Base-by-base conservation (phyloP, 30 jellyfish, hydroid and myxozoan genomes). In the Clytia hemisphaerica region DNA sequence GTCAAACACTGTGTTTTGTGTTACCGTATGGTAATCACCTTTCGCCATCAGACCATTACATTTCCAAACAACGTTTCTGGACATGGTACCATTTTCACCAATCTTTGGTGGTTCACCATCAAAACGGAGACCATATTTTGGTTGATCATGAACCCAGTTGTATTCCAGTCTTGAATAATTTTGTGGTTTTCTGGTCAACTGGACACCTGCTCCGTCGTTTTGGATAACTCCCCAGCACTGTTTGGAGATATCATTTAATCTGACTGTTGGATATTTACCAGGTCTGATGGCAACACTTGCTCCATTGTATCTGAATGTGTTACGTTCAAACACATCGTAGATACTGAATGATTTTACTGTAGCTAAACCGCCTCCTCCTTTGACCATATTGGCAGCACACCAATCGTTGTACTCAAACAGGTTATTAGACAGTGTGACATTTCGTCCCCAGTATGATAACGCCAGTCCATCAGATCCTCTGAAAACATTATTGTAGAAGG, bases 81-180 rank as follows among this genome's bases (percentile, higher is more conserved):
- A 38, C 65, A 68, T 27, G 1, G 74, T 68, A 15, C 80, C 80
- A 45, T 5, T 14, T 47, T 6, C 31, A 0, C 80, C 80, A 24
- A 68, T 46, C 54, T 49, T 68, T 3, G 80, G 80, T 28, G 80
- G 80, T 37, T 68, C 80, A 2, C 80, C 80, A 25, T 68, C 80
- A 47, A 68, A 68, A 3, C 80, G 72, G 24, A 68, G 53, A 21
- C 80, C 80, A 33, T 68, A 68, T 36, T 68, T 68, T 3, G 80
- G 80, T 33, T 45, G 44, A 21, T 55, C 66, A 33, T 68, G 80
- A 4, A 68, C 71, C 80, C 80, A 68, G 54, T 68, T 68, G 0
- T 46, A 51, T 25, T 25, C 21, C 26, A 40, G 16, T 29, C 6
- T 0, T 9, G 61, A 68, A 33, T 35, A 14, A 0, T 35, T 34